Percentiles rank a stretch among this genome's conserved stretches.
phyloP scores from a whole-genome alignment of 2,113 vertebrate species.

The Podarcis muralis region DNA sequence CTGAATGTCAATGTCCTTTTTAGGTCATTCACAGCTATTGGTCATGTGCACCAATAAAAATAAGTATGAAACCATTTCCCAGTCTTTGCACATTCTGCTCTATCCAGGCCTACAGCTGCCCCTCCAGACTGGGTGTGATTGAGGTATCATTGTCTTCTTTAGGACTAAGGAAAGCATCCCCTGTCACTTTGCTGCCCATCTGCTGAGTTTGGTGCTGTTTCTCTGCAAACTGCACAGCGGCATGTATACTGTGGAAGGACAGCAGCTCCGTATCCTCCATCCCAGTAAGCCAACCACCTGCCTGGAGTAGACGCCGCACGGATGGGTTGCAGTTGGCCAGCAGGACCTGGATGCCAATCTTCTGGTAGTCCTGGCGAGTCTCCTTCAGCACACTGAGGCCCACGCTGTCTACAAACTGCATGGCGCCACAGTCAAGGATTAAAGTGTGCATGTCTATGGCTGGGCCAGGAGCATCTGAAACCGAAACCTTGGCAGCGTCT shows the following conservation, averaged over 20 bases:
- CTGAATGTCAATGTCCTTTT: not conserved
- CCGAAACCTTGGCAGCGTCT: not conserved
- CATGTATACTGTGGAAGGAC: slow-evolving; percentile 74
- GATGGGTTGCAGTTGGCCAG: slow-evolving; percentile 82
- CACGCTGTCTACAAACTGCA: slow-evolving; percentile 83
- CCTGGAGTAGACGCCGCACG: slow-evolving; percentile 73
- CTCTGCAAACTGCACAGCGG: slow-evolving; percentile 65
- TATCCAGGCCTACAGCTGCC: not conserved
- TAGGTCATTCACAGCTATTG: not conserved
- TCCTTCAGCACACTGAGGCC: slow-evolving; percentile 83
- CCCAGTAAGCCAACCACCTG: slow-evolving; percentile 74
- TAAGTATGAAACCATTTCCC: not conserved
- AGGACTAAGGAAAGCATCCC: not conserved
- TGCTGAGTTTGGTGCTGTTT: not conserved
- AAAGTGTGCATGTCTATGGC: slow-evolving; percentile 66
- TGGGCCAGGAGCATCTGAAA: not conserved
- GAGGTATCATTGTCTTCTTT: not conserved
- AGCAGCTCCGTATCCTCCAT: slow-evolving; percentile 25
- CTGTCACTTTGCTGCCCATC: not conserved
- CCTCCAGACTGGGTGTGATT: slow-evolving; percentile 3
- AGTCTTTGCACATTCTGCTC: not conserved
- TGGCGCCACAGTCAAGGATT: slow-evolving; percentile 82
- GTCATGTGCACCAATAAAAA: not conserved
- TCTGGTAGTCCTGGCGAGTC: slow-evolving; percentile 73
- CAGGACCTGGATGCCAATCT: slow-evolving; percentile 75